Evolutionary conservation across 2,797 vertebrate genomes (phyloP).

Genomic region (Semaprochilodus insignis): DNA sequence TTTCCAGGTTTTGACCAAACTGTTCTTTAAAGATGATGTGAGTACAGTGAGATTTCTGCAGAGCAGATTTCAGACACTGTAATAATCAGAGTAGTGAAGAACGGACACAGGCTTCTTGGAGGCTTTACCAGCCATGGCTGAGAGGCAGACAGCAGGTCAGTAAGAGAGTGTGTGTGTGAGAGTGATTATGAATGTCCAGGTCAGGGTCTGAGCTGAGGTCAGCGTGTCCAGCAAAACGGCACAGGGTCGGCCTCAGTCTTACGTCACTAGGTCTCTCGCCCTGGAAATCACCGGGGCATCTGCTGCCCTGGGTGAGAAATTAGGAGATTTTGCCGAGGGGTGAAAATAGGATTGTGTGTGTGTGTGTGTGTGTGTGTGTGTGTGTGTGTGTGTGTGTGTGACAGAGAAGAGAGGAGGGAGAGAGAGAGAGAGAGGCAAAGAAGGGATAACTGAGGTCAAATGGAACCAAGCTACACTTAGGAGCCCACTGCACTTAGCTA

Average conservation of each 20-base stretch:
- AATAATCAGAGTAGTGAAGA: neutral
- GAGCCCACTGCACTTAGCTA: neutral
- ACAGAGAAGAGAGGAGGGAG: neutral
- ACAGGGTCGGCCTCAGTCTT: slow-evolving; percentile 56
- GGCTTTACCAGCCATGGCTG: neutral
- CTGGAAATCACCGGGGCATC: slow-evolving; percentile 72
- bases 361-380: slow-evolving; percentile 37
- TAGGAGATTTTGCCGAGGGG: slow-evolving; percentile 21
- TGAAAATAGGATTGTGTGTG: slow-evolving; percentile 12
- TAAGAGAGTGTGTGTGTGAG: slow-evolving; percentile 34
- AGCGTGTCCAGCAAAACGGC: slow-evolving; percentile 65
- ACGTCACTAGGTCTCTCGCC: slow-evolving; percentile 64
- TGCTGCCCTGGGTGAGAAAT: slow-evolving; percentile 54
- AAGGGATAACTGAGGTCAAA: slow-evolving; percentile 7
- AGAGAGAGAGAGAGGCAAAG: neutral
- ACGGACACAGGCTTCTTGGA: neutral
- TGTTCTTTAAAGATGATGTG: neutral
- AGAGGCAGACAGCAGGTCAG: neutral
- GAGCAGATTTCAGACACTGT: neutral
- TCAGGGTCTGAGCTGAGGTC: neutral
- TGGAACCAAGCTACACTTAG: neutral
- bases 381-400: slow-evolving; percentile 11
- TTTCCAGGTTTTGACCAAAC: neutral
- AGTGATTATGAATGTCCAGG: slow-evolving; percentile 38
- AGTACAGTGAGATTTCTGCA: neutral